A percentile compares a stretch with the other conserved stretches of the same genome.
Evolutionary conservation across 2,797 vertebrate species (phyloP).

Genomic region (Macroramphosus scolopax): DNA sequence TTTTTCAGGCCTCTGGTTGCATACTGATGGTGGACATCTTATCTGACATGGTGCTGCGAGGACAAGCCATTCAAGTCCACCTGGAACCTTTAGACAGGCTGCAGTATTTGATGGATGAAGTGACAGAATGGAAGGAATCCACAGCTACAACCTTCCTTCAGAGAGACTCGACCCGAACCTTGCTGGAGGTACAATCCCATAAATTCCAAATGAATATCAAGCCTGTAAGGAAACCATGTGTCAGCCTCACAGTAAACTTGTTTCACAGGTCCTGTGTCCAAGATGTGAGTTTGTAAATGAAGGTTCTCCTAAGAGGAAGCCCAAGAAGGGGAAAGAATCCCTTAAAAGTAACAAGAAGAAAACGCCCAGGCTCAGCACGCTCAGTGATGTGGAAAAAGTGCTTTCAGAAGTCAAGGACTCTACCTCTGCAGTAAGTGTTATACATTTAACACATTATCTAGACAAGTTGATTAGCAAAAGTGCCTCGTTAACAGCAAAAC

Average conservation of each 20-base stretch:
- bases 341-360: conserved; percentile 86
- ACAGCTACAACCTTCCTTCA: conserved; percentile 84
- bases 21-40: conserved; percentile 81
- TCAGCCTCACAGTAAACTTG: neutral
- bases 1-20: conserved; percentile 78
- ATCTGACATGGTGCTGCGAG: conserved; percentile 84
- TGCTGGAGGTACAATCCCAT: conserved; percentile 82
- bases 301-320: conserved; percentile 85
- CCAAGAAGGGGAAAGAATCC: conserved; percentile 88
- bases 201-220: neutral
- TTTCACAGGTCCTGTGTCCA: conserved; percentile 87
- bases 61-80: conserved; percentile 87
- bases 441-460: too few species aligned
- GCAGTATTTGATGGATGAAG: conserved; percentile 85
- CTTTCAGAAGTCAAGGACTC: conserved; percentile 88
- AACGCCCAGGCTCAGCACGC: conserved; percentile 76
- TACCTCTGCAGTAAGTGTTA: conserved; percentile 82
- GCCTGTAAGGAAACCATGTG: neutral
- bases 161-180: conserved; percentile 81
- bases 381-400: conserved; percentile 84
- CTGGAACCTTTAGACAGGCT: conserved; percentile 87
- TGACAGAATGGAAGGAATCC: conserved; percentile 90
- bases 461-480: too few species aligned
- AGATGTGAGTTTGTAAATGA: conserved; percentile 83
- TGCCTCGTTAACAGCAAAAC: too few species aligned